Evolutionary conservation across 2,888 invertebrate genomes (phyloP), one percentile per base, ranked within the genome.

Genomic region (Melanargia galathea): DNA sequence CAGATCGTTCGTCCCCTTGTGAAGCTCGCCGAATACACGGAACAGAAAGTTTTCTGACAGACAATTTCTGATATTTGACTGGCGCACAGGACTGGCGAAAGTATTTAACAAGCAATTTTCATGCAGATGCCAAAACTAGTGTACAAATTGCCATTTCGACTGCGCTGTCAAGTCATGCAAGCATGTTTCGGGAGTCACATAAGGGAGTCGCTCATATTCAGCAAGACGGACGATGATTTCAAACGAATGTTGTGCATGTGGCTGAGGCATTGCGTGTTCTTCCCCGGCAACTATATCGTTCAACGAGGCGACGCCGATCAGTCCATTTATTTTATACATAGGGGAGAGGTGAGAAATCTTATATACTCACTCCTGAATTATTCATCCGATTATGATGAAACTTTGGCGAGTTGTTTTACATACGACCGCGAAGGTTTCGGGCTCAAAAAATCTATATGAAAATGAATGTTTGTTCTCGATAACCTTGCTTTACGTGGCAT

Each of bases 321-420:
- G 65, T 89, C 91, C 62, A 92, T 93, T 77, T 93, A 93, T 70
- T 92, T 93, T 63, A 92, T 93, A 75, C 92, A 92, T 70, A 81
- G 89, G 70, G 93, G 93, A 67, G 90, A 92, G 81, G 92, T 92
- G 72, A 71, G 4, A 5, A 18, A 26, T 43, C 11, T 30, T 20
- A 7, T 2, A 26, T 11, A n/a, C 54, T 49, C 49, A 61, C 18
- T 59, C 26, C 18, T 51, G 26, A 24, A n/a, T n/a, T n/a, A n/a
- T n/a, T 49, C 18, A 13, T n/a, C 16, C 1, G 0, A 40, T 40
- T 40, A 33, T 11, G 33, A 56, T 10, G n/a, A n/a, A n/a, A n/a
- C n/a, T n/a, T n/a, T n/a, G n/a, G n/a, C n/a, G n/a, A n/a, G n/a
- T n/a, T n/a, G n/a, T n/a, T n/a, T n/a, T n/a, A n/a, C n/a, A n/a